phyloP scores from a whole-genome alignment of 2,888 invertebrate species.

The Apomyelois bistriatella region DNA sequence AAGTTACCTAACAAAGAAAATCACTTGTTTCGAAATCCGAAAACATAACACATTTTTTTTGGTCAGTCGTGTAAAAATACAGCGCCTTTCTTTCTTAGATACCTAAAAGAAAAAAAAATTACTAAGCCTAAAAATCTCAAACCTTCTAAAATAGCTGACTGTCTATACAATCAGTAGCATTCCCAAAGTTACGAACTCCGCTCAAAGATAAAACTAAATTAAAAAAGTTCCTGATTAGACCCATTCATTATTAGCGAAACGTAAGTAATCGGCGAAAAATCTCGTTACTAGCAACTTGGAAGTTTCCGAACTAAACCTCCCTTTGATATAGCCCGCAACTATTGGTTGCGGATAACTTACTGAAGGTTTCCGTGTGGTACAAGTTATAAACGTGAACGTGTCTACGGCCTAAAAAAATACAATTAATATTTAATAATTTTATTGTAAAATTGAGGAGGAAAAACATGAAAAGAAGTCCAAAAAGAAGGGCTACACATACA shows the following conservation, averaged over 20 bases:
- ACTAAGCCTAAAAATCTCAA: no score
- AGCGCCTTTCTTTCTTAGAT: no score
- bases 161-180: background rate
- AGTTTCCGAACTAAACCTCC: slow-evolving; percentile 40
- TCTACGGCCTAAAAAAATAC: background rate
- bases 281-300: slow-evolving; percentile 17
- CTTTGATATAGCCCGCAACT: slow-evolving; percentile 55
- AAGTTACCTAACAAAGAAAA: no score
- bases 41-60: no score
- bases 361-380: background rate
- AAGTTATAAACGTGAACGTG: background rate
- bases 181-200: background rate
- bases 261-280: slow-evolving; percentile 32
- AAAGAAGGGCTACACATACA: no score
- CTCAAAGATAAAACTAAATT: slow-evolving; percentile 19
- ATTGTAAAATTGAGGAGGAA: no score
- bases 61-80: no score
- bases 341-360: slow-evolving; percentile 50
- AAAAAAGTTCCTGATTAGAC: slow-evolving; percentile 29
- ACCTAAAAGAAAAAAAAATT: no score
- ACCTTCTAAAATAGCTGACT: no score
- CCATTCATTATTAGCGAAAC: slow-evolving; percentile 26
- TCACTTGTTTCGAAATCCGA: no score
- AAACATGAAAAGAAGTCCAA: no score
- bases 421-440: no score